Evolutionary conservation across 2,113 vertebrate species (phyloP), one percentile per base, ranked within the genome.

Genomic region (Poeciliopsis occidentalis): DNA sequence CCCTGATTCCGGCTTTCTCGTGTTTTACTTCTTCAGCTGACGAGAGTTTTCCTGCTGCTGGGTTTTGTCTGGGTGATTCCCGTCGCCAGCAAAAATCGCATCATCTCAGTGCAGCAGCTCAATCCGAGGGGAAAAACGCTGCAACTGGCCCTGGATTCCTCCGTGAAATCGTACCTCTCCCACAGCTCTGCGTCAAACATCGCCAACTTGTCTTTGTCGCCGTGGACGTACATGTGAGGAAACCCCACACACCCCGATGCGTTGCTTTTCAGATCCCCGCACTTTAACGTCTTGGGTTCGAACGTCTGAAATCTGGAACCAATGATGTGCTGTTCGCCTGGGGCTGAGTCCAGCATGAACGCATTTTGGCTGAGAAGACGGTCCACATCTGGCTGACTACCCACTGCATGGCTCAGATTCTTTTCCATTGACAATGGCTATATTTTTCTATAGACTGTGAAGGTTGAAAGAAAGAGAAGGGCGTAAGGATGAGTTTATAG

Each of bases 191-290:
- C 2, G 17, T 32, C 74, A 4, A 15, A 13, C 41, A 62, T 85
- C 0, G 81, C 88, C 78, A 90, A 71, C 65, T 80, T 64, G 64
- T 94, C 94, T 79, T 73, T 94, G 64, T 92, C 93, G 0, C 94
- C 94, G 0, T 95, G 94, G 94, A 91, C 63, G 0, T 93, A 92
- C 85, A 91, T 24, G 94, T 94, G 73, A 89, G 91, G 31, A 30
- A 0, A 7, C 26, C 1, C 37, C 8, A 12, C 31, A 3, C 51
- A 15, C 0, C 2, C 5, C 26, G 2, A 3, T 24, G 51, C 24
- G 2, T 54, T 1, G 10, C 13, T 37, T 26, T 29, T 39, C 12
- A 26, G 4, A 12, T 8, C 30, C 29, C 61, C 5, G 19, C 7
- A 22, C 22, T 57, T 57, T 8, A n/a, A 10, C 17, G 51, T n/a